Percentiles rank a stretch among this genome's conserved stretches.
Evolutionary conservation across 2,113 vertebrate genomes (phyloP).

Genomic region (Merops nubicus): DNA sequence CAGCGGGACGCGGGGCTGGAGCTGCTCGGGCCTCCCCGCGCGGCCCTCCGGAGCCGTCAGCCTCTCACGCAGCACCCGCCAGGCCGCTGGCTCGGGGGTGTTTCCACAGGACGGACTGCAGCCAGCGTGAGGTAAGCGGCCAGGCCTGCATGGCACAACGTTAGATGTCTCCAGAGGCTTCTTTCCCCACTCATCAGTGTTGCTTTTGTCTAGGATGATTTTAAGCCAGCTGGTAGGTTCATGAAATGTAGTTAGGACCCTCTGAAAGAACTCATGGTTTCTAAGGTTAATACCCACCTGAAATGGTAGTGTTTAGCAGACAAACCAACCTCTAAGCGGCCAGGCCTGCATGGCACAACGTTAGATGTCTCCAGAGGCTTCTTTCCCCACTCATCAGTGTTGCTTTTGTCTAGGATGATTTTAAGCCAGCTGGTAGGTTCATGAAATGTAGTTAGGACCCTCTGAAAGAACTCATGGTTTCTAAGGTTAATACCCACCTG

Average conservation of each 20-base stretch:
- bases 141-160: rapidly evolving
- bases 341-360: rapidly evolving
- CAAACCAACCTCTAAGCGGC: neutral
- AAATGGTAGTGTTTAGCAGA: neutral
- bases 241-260: neutral
- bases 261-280: neutral
- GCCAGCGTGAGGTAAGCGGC: neutral
- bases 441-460: neutral
- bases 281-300: neutral
- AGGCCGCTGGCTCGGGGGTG: rapidly evolving
- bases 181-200: neutral
- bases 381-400: neutral
- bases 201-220: neutral
- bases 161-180: rapidly evolving
- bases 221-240: neutral
- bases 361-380: rapidly evolving
- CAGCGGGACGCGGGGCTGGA: too few species aligned
- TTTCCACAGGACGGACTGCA: neutral
- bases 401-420: neutral
- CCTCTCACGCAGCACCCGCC: rapidly evolving
- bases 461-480: neutral
- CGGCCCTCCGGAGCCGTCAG: rapidly evolving
- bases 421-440: neutral
- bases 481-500: neutral
- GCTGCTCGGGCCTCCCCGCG: too few species aligned